These are phyloP conservation scores for Turdus rufiventris DNA, from an alignment of 2,113 vertebrate species.

Conservation along the genomic window DNA sequence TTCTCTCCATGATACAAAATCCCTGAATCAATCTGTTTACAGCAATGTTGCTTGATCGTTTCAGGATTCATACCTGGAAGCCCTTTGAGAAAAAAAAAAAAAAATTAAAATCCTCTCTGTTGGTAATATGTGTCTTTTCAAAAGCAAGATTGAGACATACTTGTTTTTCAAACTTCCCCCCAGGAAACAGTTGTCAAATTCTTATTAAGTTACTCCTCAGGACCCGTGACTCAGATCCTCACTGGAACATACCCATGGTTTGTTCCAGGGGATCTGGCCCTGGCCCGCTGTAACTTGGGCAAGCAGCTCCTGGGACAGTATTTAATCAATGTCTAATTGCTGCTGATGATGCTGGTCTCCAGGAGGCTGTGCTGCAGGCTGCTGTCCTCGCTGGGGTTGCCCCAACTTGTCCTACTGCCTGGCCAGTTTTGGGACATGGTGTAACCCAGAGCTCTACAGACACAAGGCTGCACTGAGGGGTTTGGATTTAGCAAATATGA, in stretches of 20 bases:
- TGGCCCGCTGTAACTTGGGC: no score
- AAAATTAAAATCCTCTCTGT: background rate
- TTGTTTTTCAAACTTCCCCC: background rate
- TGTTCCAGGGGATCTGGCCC: background rate
- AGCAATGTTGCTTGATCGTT: background rate
- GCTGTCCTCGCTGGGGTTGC: background rate
- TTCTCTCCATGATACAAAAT: background rate
- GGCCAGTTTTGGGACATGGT: background rate
- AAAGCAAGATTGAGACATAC: background rate
- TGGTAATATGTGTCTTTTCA: background rate
- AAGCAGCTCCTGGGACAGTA: background rate
- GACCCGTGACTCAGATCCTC: background rate
- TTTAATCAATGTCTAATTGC: background rate
- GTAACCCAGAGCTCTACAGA: background rate
- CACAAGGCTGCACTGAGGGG: background rate
- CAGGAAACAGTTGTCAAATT: background rate
- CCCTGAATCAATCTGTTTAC: background rate
- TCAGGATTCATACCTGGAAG: slow-evolving; percentile 7
- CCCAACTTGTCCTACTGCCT: background rate
- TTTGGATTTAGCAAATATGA: background rate
- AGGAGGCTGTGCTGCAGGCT: background rate
- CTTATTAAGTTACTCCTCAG: background rate
- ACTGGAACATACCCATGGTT: accelerated
- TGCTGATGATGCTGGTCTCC: background rate
- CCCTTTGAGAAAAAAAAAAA: background rate